These are phyloP conservation scores for Paracanthobrama guichenoti DNA, from an alignment of 2,113 vertebrate species.

Conservation along the genomic window DNA sequence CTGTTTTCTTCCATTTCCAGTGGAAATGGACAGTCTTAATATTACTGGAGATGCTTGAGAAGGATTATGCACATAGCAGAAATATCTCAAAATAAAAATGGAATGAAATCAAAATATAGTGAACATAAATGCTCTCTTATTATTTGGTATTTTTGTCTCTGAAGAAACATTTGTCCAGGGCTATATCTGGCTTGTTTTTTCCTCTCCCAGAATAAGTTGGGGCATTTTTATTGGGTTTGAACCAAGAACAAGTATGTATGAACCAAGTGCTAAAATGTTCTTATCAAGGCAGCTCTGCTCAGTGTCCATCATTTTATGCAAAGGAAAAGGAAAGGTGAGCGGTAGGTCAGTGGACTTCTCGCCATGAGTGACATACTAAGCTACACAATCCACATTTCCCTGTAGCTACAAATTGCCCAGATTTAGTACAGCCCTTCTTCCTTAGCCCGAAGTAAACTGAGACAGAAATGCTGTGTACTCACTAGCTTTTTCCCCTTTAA, in stretches of 20 bases:
- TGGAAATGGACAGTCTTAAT: background rate
- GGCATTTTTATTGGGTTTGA: slow-evolving; percentile 32
- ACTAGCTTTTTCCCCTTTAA: background rate
- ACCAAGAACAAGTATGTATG: slow-evolving; percentile 43
- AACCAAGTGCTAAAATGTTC: slow-evolving; percentile 29
- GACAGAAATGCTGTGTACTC: background rate
- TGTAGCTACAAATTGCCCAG: background rate
- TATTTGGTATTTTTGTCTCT: background rate
- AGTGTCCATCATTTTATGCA: slow-evolving; percentile 14
- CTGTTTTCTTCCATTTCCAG: slow-evolving; percentile 24
- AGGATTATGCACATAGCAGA: background rate
- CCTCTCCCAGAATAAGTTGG: slow-evolving; percentile 2
- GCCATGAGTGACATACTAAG: background rate
- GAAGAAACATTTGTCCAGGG: slow-evolving; percentile 9
- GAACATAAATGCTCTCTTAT: too few relatives aligned
- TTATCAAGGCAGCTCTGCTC: slow-evolving; percentile 15
- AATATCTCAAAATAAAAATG: background rate
- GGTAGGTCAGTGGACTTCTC: background rate
- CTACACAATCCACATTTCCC: background rate
- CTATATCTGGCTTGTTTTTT: slow-evolving; percentile 41
- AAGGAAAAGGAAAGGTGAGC: background rate
- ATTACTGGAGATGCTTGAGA: background rate
- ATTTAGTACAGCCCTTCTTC: background rate
- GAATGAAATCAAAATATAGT: background rate
- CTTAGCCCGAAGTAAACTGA: background rate